These are phyloP conservation scores for Crepidodera aurea DNA, from an alignment of 2,888 invertebrate species.

Conservation along the genomic window DNA sequence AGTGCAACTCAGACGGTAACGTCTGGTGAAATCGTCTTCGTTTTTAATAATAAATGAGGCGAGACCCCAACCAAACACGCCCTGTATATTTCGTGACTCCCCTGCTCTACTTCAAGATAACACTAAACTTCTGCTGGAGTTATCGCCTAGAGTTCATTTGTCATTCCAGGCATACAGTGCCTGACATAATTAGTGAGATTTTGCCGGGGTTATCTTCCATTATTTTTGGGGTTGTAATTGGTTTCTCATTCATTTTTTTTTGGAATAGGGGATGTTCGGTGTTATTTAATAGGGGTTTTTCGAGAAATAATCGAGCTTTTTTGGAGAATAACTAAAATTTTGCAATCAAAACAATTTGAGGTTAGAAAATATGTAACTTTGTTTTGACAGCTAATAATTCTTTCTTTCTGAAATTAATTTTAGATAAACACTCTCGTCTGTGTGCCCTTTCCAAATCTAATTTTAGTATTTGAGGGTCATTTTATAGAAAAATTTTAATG, in stretches of 20 bases:
- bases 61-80: constrained; percentile 52
- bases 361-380: no score
- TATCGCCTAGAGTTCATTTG: constrained; percentile 38
- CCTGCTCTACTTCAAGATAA: constrained; percentile 33
- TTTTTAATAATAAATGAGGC: constrained; percentile 64
- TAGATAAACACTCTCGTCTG: no score
- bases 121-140: constrained; percentile 31
- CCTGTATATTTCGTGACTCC: constrained; percentile 43
- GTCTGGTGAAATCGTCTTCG: constrained; percentile 41
- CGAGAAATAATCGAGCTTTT: background rate
- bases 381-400: no score
- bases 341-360: no score
- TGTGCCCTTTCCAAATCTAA: no score
- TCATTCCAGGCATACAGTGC: constrained; percentile 35
- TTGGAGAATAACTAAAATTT: no score
- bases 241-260: constrained; percentile 29
- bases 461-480: no score
- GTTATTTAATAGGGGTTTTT: background rate
- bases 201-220: constrained; percentile 33
- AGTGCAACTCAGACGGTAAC: background rate
- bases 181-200: constrained; percentile 38
- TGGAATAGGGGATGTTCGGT: background rate
- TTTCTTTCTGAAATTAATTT: no score
- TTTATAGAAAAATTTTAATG: no score
- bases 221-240: constrained; percentile 32